A percentile compares a stretch with the other conserved stretches of the same genome.
Evolutionary conservation across 2,113 vertebrate species (phyloP).

Genomic region (Myocastor coypus): DNA sequence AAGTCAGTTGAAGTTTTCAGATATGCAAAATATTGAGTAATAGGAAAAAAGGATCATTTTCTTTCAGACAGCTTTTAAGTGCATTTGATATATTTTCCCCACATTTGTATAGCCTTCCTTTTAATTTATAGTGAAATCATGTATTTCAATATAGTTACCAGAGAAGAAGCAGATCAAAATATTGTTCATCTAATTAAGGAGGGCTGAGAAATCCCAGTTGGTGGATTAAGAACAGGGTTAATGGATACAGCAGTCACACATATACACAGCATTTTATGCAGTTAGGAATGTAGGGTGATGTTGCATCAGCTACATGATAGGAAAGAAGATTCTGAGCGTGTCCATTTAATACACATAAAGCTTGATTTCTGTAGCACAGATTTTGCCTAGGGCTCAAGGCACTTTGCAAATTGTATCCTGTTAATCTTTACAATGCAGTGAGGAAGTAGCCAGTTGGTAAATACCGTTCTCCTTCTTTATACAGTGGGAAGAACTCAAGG

Average conservation of each 20-base stretch:
- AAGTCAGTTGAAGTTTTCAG: background rate
- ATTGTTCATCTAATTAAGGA: constrained; percentile 15
- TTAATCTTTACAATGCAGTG: background rate
- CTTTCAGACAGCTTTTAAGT: constrained; percentile 30
- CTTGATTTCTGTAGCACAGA: background rate
- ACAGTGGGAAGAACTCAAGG: constrained; percentile 15
- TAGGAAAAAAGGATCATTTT: background rate
- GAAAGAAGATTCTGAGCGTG: background rate
- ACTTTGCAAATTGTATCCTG: background rate
- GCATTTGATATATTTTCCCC: background rate
- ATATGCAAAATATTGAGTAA: background rate
- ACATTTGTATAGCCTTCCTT: constrained; percentile 9
- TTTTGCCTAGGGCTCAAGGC: background rate
- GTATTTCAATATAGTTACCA: constrained; percentile 46
- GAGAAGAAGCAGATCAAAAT: background rate
- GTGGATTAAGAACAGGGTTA: background rate
- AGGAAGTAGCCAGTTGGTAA: background rate
- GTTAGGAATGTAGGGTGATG: background rate
- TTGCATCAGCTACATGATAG: accelerated
- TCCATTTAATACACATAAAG: background rate
- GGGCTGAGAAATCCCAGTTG: background rate
- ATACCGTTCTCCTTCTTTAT: background rate
- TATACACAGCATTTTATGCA: background rate
- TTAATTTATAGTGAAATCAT: background rate
- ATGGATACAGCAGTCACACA: background rate